These are phyloP conservation scores for Syndactyla subalaris DNA, from an alignment of 2,797 vertebrate genomes.

Conservation along the genomic window DNA sequence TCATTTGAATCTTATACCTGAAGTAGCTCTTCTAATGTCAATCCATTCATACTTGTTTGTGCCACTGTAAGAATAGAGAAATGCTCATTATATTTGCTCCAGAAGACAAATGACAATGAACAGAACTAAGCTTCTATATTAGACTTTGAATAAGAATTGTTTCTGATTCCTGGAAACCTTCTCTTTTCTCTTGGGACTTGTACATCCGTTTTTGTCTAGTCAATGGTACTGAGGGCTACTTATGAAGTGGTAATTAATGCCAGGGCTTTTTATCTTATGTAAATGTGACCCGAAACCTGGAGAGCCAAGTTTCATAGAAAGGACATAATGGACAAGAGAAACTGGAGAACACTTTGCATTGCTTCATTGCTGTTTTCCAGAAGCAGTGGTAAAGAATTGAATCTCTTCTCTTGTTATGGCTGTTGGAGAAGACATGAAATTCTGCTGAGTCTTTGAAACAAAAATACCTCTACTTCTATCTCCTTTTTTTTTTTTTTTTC, in stretches of 20 bases:
- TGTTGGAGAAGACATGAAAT: background rate
- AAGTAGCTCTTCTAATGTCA: background rate
- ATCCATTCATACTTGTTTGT: background rate
- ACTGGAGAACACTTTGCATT: background rate
- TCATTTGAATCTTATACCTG: background rate
- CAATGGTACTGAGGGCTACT: background rate
- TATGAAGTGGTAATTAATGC: background rate
- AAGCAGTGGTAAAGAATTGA: background rate
- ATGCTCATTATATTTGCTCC: background rate
- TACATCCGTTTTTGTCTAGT: background rate
- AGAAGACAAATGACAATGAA: background rate
- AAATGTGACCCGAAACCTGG: background rate
- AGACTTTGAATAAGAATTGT: conserved; percentile 14
- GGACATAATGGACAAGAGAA: background rate
- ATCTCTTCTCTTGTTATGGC: background rate
- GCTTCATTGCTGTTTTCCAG: background rate
- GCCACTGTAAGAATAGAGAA: background rate
- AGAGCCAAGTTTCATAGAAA: background rate
- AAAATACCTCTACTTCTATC: background rate
- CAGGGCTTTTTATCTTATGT: background rate
- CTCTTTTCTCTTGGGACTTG: background rate
- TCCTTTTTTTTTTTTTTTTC: accelerated
- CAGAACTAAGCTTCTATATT: background rate
- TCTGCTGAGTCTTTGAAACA: background rate
- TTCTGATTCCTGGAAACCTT: conserved; percentile 1